Base-by-base conservation (phyloP, 2,113 vertebrate genomes). In the Tyrannus savana region DNA sequence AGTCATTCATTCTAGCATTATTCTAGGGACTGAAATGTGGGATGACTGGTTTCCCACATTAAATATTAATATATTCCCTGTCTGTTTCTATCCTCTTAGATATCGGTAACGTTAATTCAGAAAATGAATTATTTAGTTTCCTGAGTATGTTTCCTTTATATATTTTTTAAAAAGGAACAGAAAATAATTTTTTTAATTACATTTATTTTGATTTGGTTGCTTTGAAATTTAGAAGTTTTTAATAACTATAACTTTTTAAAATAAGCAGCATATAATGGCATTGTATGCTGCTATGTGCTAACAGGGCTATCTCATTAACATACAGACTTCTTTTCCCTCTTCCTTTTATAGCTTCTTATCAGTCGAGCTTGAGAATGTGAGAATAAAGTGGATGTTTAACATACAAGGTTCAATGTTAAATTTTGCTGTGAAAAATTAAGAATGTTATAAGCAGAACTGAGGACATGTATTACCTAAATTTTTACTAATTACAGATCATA, bases 401-500 rank as follows among this genome's bases (percentile, higher is more conserved):
- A 47, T 24, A 25, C 1, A 66, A 66, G 2, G 6, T 37, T 62
- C 33, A 27, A 16, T 21, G 21, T 44, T 49, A 66, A 27, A 39
- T 80, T 82, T 76, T 60, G 3, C 15, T 52, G 25, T 37, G 33
- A 82, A 84, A 74, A 60, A 21, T 23, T 39, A 50, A 66, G 15
- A 77, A 74, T 14, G 6, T 9, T 44, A 33, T 77, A 44, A 66
- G 64, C 7, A 55, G 16, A 73, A 56, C 3, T 46, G 19, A 24
- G 1, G 6, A 3, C 3, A 3, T 28, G 2, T 30, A 28, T 42
- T n/a, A 14, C 7, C 17, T 19, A 42, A 31, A 35, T 22, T 73
- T 1, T 47, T 47, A 23, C 18, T 28, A 55, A 30, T 31, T 55
- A 64, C 3, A 50, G 19, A 50, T 19, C 3, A 42, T 24, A 37